Conservation (phyloP, 2,113 vertebrate species). For the Chaetura pelagica region DNA sequence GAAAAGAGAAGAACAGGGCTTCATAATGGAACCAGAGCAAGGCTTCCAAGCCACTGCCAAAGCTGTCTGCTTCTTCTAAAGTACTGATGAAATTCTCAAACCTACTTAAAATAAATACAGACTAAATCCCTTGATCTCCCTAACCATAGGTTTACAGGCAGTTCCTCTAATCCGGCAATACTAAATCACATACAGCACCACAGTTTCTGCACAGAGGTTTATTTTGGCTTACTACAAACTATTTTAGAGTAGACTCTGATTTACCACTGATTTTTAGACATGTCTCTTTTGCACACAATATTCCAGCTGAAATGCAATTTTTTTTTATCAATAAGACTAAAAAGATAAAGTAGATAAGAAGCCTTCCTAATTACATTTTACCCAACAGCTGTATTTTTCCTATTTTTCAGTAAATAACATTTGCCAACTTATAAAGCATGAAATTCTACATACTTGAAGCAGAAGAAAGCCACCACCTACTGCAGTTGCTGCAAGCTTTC, state of each 20-base stretch:
- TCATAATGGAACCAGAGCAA: not conserved
- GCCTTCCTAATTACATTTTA: not conserved
- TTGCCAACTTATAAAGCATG: constrained; percentile 54
- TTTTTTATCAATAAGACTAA: not conserved
- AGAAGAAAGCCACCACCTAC: constrained; percentile 96
- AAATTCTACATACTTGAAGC: constrained; percentile 85
- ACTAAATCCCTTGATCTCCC: not conserved
- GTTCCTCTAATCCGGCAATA: not conserved
- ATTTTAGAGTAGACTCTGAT: not conserved
- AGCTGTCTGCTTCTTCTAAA: not conserved
- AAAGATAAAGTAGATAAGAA: constrained; percentile 22
- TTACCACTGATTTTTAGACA: not conserved
- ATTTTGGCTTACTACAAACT: not conserved
- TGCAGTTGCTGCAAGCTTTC: constrained; percentile 93
- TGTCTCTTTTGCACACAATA: not conserved
- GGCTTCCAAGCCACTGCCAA: not conserved
- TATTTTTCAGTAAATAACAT: constrained; percentile 56
- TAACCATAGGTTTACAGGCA: not conserved
- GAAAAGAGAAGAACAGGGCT: not conserved
- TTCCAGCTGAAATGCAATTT: not conserved
- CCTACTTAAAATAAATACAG: not conserved
- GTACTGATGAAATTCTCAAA: not conserved
- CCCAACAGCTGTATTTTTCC: constrained; percentile 51
- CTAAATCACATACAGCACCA: not conserved
- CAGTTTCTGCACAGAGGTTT: not conserved